These are phyloP conservation scores for Prolemur simus DNA, from an alignment of 2,113 vertebrate genomes.

Conservation along the genomic window DNA sequence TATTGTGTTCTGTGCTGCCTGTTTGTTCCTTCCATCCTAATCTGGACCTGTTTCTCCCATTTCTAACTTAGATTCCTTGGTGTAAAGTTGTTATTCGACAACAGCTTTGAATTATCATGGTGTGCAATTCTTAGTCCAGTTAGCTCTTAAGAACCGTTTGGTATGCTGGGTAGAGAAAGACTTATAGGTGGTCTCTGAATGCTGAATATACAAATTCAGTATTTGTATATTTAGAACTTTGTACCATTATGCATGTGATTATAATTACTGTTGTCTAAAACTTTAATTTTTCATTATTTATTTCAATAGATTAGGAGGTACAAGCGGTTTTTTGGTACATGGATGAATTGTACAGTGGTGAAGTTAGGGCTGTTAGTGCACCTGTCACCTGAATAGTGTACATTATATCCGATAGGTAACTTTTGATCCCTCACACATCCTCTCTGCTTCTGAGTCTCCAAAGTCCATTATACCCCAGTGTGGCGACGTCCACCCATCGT, in stretches of 20 bases:
- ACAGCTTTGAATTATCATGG: not conserved
- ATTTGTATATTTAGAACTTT: not conserved
- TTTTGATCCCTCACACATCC: too few relatives aligned
- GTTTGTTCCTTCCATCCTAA: not conserved
- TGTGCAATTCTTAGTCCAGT: not conserved
- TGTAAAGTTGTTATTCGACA: not conserved
- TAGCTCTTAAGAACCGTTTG: not conserved
- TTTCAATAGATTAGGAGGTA: too few relatives aligned
- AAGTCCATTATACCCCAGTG: too few relatives aligned
- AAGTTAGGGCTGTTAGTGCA: too few relatives aligned
- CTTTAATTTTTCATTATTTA: too few relatives aligned
- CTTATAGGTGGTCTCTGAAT: not conserved
- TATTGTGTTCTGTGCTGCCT: not conserved
- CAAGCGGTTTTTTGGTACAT: too few relatives aligned
- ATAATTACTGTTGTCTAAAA: not conserved
- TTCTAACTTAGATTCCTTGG: not conserved
- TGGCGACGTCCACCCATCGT: too few relatives aligned
- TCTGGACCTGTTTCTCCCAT: not conserved
- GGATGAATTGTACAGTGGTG: too few relatives aligned
- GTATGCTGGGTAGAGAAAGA: too few relatives aligned
- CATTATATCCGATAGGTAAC: too few relatives aligned
- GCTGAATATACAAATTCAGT: not conserved
- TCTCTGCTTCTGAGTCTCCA: too few relatives aligned
- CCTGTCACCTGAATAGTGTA: too few relatives aligned
- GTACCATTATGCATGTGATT: not conserved